phyloP scores from a whole-genome alignment of 1,140 invertebrate species.

The Orussus abietinus region DNA sequence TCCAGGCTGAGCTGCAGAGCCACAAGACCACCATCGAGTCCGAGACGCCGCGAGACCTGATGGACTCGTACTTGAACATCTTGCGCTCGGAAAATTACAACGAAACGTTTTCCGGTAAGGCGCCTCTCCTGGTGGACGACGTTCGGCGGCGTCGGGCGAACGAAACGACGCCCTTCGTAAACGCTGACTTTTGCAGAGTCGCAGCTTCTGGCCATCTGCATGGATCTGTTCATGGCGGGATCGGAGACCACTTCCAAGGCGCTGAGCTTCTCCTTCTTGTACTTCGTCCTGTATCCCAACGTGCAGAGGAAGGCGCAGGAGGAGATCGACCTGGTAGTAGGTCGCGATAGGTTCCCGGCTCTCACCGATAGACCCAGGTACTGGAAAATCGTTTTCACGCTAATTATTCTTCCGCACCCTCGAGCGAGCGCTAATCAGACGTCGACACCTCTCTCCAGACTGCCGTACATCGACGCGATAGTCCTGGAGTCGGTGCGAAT shows the following conservation, averaged over 20 bases:
- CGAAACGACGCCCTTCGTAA: not conserved
- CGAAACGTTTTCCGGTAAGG: conserved; percentile 46
- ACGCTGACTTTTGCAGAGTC: conserved; percentile 53
- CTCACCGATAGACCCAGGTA: conserved; percentile 69
- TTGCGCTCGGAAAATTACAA: conserved; percentile 51
- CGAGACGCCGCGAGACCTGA: conserved; percentile 71
- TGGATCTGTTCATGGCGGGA: conserved; percentile 80
- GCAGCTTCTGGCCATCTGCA: conserved; percentile 70
- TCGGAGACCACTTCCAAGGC: conserved; percentile 79
- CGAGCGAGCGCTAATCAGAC: not conserved
- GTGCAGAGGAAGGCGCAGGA: conserved; percentile 74
- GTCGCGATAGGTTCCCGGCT: conserved; percentile 62
- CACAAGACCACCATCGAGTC: conserved; percentile 67
- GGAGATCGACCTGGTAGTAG: conserved; percentile 76
- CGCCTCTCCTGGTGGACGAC: no score
- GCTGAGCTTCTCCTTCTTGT: conserved; percentile 73
- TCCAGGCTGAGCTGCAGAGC: conserved; percentile 65
- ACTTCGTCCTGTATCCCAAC: conserved; percentile 72
- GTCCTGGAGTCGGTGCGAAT: conserved; percentile 72
- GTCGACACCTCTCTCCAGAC: conserved; percentile 51
- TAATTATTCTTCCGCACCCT: conserved; percentile 5
- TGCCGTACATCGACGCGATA: conserved; percentile 77
- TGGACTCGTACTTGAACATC: conserved; percentile 77
- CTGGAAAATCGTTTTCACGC: conserved; percentile 39
- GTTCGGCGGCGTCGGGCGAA: no score